Base-by-base conservation (phyloP, 2,113 vertebrate genomes). In the Halcyon senegalensis region DNA sequence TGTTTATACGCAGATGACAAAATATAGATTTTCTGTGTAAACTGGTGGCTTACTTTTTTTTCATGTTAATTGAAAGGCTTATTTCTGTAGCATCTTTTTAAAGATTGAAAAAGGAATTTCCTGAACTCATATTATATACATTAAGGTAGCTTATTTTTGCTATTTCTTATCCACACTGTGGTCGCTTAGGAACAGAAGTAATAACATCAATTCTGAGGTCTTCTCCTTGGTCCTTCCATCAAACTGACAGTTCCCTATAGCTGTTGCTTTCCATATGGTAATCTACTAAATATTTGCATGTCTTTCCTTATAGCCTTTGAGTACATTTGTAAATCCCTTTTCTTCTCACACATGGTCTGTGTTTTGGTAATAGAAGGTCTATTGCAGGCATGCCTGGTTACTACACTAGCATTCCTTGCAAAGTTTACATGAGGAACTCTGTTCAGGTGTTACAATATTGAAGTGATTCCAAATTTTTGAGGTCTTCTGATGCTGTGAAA, bases 1-100 rank as follows among this genome's bases (percentile, higher is more conserved):
- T 89, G 64, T 90, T 96, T 97, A 94, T 73, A 66, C 4, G 18
- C 69, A 84, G 43, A 95, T 95, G 94, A 92, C 66, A 89, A 84
- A 95, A 90, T 75, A 72, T 30, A 94, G 60, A 72, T 93, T 83
- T 84, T 77, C 28, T 41, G 5, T 66, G 77, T 88, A 94, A 96
- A 90, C 63, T 70, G 5, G 31, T 84, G 79, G 51, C 50, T 95
- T 87, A 33, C 30, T 87, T 93, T 95, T 69, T 94, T 63, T 64
- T 90, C 16, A 14, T 4, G 1, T 84, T 84, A 84, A 78, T 89
- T 88, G 56, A 72, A 90, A 81, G 19, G 9, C 18, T 78, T 94
- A 75, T 89, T 64, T 89, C 89, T 70, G 51, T 79, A 72, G 11
- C 8, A 62, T 82, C 43, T 75, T 91, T 70, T 94, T 76, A 62